Conservation (phyloP, 2,113 vertebrate genomes). For the Erpornis zantholeuca region DNA sequence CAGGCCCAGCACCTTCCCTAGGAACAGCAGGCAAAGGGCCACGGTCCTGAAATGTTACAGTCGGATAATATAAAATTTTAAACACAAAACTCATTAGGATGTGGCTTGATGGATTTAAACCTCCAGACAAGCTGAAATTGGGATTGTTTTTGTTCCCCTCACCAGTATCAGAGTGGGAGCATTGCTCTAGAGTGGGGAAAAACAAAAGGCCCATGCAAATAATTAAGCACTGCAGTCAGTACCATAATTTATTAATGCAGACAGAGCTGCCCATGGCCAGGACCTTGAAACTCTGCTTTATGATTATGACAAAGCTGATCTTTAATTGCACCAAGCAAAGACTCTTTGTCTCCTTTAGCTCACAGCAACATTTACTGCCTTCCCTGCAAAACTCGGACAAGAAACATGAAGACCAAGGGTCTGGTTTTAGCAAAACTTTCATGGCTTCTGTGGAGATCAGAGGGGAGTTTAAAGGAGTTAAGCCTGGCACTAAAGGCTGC, state of each 20-base stretch:
- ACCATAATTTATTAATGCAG: neutral
- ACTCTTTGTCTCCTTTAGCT: neutral
- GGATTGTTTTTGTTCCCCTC: too few species aligned
- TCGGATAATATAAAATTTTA: neutral
- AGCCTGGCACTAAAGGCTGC: neutral
- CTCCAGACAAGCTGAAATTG: neutral
- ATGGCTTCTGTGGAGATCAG: neutral
- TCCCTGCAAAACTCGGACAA: neutral
- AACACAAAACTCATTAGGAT: neutral
- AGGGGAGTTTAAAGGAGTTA: neutral
- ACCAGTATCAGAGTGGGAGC: neutral
- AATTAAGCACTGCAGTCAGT: neutral
- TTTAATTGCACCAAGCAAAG: neutral
- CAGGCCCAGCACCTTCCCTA: neutral
- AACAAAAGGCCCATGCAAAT: neutral
- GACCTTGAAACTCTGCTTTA: neutral
- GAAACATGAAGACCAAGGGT: neutral
- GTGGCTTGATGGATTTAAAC: neutral
- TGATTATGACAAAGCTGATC: neutral
- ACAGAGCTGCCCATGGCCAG: neutral
- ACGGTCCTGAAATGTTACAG: neutral
- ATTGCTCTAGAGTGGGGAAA: neutral
- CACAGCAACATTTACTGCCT: neutral
- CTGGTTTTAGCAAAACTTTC: neutral
- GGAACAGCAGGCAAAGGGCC: neutral